Evolutionary conservation across 2,888 invertebrate species (phyloP).

Genomic region (Mystacides longicornis): DNA sequence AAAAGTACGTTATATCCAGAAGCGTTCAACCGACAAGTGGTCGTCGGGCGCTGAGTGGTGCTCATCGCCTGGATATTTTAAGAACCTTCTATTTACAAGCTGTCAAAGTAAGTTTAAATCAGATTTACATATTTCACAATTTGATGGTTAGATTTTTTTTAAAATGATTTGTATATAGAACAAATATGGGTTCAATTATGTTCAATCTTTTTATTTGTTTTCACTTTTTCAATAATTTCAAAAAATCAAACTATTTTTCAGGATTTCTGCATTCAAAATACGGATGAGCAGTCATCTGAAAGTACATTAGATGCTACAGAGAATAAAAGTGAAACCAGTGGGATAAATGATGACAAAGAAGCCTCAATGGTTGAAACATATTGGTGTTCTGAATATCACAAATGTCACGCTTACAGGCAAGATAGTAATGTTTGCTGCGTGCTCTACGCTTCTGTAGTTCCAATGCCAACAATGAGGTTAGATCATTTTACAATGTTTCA

Average conservation of each 20-base stretch:
- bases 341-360: conserved; percentile 32
- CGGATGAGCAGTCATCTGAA: conserved; percentile 14
- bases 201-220: not conserved
- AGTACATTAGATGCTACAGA: conserved; percentile 9
- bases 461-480: conserved; percentile 70
- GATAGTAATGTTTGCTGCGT: conserved; percentile 64
- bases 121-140: not conserved
- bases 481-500: too few species aligned
- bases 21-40: conserved; percentile 53
- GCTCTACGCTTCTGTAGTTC: conserved; percentile 64
- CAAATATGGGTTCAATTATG: not conserved
- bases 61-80: conserved; percentile 63
- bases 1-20: conserved; percentile 64
- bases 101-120: conserved; percentile 29
- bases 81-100: conserved; percentile 69
- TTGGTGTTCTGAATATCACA: conserved; percentile 81
- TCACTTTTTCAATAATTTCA: not conserved
- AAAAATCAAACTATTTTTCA: conserved; percentile 7
- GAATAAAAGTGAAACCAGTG: conserved; percentile 15
- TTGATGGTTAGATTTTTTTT: not conserved
- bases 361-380: conserved; percentile 60
- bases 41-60: conserved; percentile 53
- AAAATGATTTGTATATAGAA: not conserved
- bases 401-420: conserved; percentile 68
- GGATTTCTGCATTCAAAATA: conserved; percentile 20